Conservation (phyloP, 1,140 invertebrate genomes). For the Coenobita brevimanus region DNA sequence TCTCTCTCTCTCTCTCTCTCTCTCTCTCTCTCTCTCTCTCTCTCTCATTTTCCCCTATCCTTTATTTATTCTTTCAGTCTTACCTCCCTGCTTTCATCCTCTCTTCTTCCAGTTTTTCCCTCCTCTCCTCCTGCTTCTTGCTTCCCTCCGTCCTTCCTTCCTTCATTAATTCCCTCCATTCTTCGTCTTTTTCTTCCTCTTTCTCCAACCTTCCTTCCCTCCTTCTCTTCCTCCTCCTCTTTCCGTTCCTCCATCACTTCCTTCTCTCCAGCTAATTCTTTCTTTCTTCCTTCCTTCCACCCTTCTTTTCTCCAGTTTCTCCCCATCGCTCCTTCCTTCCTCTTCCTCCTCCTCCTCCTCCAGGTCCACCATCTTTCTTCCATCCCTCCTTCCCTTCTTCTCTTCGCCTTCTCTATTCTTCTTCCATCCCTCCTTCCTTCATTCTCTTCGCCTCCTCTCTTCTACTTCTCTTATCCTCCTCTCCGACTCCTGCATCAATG, state of each 20-base stretch:
- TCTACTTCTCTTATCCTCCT: no score
- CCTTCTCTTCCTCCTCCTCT: slow-evolving; percentile 1
- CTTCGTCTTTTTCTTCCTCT: no score
- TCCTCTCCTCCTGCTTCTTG: not conserved
- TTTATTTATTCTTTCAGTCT: not conserved
- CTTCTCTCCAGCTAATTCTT: not conserved
- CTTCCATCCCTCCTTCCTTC: not conserved
- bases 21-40: not conserved
- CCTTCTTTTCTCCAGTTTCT: not conserved
- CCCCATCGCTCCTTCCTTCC: not conserved
- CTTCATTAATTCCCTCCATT: no score
- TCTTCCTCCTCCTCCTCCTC: slow-evolving; percentile 1
- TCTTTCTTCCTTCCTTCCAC: not conserved
- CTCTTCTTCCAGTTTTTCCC: not conserved
- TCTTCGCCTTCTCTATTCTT: not conserved
- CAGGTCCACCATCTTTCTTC: not conserved
- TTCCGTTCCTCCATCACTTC: not conserved
- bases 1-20: not conserved
- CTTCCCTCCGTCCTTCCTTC: not conserved
- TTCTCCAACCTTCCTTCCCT: no score
- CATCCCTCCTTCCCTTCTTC: not conserved
- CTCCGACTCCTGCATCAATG: no score
- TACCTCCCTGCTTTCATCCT: not conserved
- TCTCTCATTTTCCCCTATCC: not conserved
- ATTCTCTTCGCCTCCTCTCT: not conserved